phyloP scores from a whole-genome alignment of 2,888 invertebrate genomes.

The Heliconius ethilla region DNA sequence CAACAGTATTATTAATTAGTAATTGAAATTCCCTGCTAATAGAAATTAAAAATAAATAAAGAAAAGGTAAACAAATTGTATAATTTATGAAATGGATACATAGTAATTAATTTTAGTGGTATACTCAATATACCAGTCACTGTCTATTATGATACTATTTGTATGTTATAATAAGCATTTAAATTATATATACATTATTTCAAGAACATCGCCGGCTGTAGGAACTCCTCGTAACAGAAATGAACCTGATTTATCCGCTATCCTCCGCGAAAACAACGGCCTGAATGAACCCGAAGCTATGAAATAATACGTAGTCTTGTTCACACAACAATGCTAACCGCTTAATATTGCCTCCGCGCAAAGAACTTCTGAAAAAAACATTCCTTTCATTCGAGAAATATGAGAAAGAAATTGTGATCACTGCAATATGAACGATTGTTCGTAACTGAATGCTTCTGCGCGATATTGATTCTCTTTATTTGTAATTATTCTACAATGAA shows the following conservation, averaged over 20 bases:
- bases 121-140: background rate
- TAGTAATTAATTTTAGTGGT: background rate
- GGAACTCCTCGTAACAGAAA: conserved; percentile 31
- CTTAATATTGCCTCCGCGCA: conserved; percentile 36
- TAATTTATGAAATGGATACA: background rate
- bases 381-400: conserved; percentile 28
- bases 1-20: background rate
- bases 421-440: conserved; percentile 24
- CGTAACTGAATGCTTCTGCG: conserved; percentile 8
- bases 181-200: conserved; percentile 15
- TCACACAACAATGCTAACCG: conserved; percentile 44
- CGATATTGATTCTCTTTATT: conserved; percentile 24
- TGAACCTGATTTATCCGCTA: conserved; percentile 58
- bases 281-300: conserved; percentile 61
- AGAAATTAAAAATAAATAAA: background rate
- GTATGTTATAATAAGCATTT: background rate
- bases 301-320: conserved; percentile 46
- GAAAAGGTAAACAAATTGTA: background rate
- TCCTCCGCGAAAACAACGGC: conserved; percentile 63
- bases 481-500: conserved; percentile 14
- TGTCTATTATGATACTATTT: background rate
- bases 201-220: background rate
- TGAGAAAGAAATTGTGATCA: conserved; percentile 28
- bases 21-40: too few relatives aligned
- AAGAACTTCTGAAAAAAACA: conserved; percentile 29